Evolutionary conservation across 1,140 invertebrate genomes (phyloP).

Genomic region (Diploscapter pachys): DNA sequence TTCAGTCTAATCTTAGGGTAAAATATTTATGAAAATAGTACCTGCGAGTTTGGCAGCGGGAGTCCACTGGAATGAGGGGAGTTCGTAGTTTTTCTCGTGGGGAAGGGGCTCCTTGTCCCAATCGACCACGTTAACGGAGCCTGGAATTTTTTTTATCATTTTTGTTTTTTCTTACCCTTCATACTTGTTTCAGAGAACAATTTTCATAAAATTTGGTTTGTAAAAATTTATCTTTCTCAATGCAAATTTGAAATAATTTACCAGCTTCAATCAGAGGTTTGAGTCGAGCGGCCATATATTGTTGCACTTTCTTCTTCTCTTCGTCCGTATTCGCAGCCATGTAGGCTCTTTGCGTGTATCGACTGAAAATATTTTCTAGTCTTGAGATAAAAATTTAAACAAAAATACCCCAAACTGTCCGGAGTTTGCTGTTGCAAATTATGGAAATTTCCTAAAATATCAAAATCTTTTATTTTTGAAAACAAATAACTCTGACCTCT

Average conservation of each 20-base stretch:
- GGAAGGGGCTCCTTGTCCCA: constrained; percentile 45
- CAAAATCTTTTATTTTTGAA: too few species aligned
- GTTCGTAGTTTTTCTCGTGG: constrained; percentile 40
- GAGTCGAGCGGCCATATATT: constrained; percentile 36
- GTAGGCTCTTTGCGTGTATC: constrained; percentile 42
- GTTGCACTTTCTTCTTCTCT: constrained; percentile 37
- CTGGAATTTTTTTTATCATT: too few species aligned
- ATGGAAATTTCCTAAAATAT: too few species aligned
- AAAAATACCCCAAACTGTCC: too few species aligned
- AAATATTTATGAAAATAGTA: constrained; percentile 1
- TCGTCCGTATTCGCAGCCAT: constrained; percentile 30
- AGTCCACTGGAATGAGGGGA: constrained; percentile 33
- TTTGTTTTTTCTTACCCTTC: too few species aligned
- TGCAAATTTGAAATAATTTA: neutral
- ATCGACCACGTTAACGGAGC: constrained; percentile 40
- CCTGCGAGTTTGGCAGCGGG: constrained; percentile 18
- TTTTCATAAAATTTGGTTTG: too few species aligned
- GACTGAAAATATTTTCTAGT: constrained; percentile 19
- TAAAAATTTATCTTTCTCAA: too few species aligned
- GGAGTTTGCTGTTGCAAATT: too few species aligned
- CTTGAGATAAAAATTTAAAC: too few species aligned
- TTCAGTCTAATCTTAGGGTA: too few species aligned
- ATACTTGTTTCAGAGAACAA: too few species aligned
- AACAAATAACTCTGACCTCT: too few species aligned
- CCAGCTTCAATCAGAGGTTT: constrained; percentile 42